These are phyloP conservation scores for Micrasema minimum DNA, from an alignment of 1,140 invertebrate species.

Conservation along the genomic window DNA sequence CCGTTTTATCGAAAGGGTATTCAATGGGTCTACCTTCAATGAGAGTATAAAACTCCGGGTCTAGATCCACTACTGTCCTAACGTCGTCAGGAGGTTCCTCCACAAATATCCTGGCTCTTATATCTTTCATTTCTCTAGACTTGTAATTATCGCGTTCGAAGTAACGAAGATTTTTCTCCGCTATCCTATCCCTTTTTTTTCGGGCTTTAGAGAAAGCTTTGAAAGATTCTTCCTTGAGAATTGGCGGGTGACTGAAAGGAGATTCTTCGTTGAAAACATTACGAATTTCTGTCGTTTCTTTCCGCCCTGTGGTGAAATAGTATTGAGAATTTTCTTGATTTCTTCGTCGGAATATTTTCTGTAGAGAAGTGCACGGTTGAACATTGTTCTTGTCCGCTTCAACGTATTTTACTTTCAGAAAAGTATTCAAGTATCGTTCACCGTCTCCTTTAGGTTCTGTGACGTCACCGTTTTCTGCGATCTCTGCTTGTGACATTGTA, in stretches of 20 bases:
- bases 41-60: constrained; percentile 71
- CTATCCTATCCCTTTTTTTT: constrained; percentile 9
- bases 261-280: constrained; percentile 35
- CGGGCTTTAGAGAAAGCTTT: constrained; percentile 22
- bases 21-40: constrained; percentile 67
- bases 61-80: constrained; percentile 68
- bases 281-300: neutral
- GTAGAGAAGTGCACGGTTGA: constrained; percentile 33
- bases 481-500: constrained; percentile 2
- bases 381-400: constrained; percentile 16
- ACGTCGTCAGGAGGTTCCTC: constrained; percentile 55
- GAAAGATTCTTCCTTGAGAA: constrained; percentile 35
- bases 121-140: constrained; percentile 55
- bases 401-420: constrained; percentile 22
- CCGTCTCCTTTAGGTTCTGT: constrained; percentile 1
- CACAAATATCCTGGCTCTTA: constrained; percentile 59
- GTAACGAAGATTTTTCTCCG: constrained; percentile 17
- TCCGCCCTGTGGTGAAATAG: constrained; percentile 43
- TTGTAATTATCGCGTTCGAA: constrained; percentile 28
- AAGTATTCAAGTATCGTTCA: constrained; percentile 28
- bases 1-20: constrained; percentile 65
- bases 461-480: neutral
- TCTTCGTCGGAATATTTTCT: constrained; percentile 41
- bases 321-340: constrained; percentile 46
- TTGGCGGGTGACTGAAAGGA: constrained; percentile 26